Conservation (phyloP, 2,113 vertebrate genomes). For the Acrocephalus kingi region DNA sequence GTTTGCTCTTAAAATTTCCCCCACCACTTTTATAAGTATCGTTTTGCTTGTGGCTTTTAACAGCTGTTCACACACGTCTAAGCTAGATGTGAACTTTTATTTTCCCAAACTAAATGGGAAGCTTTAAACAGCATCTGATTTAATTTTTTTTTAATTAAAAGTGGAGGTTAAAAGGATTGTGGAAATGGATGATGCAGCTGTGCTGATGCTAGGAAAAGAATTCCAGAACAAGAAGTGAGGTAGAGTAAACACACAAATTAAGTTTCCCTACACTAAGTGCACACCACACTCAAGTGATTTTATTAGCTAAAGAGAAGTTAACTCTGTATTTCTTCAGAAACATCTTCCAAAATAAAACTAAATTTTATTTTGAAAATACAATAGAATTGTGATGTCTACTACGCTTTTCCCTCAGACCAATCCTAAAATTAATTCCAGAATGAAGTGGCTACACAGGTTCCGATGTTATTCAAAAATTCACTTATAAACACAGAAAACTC, state of each 20-base stretch:
- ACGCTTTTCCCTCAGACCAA: background rate
- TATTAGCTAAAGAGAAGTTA: conserved; percentile 33
- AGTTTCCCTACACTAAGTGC: background rate
- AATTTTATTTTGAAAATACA: background rate
- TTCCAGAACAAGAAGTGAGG: conserved; percentile 60
- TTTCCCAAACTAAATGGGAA: conserved; percentile 53
- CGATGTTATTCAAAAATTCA: background rate
- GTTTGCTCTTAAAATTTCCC: conserved; percentile 64
- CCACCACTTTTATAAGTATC: conserved; percentile 56
- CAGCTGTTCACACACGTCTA: conserved; percentile 66
- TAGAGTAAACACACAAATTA: conserved; percentile 55
- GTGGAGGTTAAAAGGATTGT: conserved; percentile 31
- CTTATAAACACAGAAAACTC: background rate
- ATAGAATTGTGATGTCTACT: background rate
- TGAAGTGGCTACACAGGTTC: background rate
- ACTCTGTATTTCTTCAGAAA: conserved; percentile 2
- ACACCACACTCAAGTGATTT: background rate
- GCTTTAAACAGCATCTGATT: conserved; percentile 63
- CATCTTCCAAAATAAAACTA: background rate
- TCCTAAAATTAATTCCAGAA: conserved; percentile 7
- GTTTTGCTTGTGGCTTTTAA: conserved; percentile 66
- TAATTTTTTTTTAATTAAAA: conserved; percentile 72
- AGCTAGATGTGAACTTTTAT: conserved; percentile 64
- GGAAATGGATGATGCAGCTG: conserved; percentile 66
- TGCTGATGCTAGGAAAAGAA: conserved; percentile 38